Evolutionary conservation across 2,797 vertebrate genomes (phyloP).

Genomic region (Selene dorsalis): DNA sequence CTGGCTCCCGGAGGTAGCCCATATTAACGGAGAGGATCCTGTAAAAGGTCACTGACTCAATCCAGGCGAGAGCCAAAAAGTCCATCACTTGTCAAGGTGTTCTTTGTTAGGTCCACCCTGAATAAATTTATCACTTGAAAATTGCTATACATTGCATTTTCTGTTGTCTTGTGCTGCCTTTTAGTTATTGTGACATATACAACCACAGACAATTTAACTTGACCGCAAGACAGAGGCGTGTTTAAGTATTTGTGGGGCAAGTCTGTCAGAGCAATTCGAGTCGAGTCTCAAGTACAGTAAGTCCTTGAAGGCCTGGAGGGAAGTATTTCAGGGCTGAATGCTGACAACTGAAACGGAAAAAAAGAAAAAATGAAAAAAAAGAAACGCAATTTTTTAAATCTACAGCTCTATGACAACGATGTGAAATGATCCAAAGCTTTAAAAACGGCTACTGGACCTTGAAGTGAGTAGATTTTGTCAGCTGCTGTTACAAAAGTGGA

Average conservation of each 20-base stretch:
- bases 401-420: background rate
- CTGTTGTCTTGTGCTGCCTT: background rate
- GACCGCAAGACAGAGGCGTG: background rate
- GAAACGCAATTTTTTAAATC: background rate
- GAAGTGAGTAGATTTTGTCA: too few relatives aligned
- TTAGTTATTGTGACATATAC: background rate
- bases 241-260: background rate
- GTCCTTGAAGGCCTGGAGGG: background rate
- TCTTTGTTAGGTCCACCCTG: constrained; percentile 33
- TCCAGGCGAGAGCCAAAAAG: constrained; percentile 45
- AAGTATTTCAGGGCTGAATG: background rate
- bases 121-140: constrained; percentile 22
- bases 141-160: constrained; percentile 24
- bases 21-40: constrained; percentile 25
- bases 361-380: background rate
- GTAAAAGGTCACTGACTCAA: constrained; percentile 43
- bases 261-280: background rate
- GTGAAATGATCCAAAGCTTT: background rate
- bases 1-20: constrained; percentile 42
- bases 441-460: too few relatives aligned
- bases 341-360: background rate
- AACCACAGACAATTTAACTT: background rate
- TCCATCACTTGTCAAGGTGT: constrained; percentile 56
- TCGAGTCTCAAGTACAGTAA: background rate
- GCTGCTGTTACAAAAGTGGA: too few relatives aligned